phyloP scores from a whole-genome alignment of 1,140 invertebrate genomes.

The Neuroterus valhalla region DNA sequence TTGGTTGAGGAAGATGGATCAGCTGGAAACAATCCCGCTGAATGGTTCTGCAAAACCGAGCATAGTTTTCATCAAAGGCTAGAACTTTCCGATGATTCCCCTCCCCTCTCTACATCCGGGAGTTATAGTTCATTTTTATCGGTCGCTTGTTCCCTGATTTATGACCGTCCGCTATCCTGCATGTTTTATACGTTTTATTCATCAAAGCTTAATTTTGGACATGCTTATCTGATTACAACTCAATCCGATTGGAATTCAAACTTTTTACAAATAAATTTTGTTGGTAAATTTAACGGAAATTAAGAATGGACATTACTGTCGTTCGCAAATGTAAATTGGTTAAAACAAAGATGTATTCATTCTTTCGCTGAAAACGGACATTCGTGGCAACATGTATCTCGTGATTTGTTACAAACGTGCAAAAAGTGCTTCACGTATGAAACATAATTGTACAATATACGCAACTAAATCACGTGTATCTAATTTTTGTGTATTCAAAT shows the following conservation, averaged over 20 bases:
- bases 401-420: conserved; percentile 18
- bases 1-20: background rate
- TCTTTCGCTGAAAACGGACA: background rate
- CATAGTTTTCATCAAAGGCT: conserved; percentile 18
- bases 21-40: background rate
- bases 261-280: background rate
- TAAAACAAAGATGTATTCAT: no score
- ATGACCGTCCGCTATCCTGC: background rate
- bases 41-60: conserved; percentile 6
- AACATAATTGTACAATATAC: background rate
- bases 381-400: conserved; percentile 1
- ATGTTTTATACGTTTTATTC: background rate
- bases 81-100: conserved; percentile 9
- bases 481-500: conserved; percentile 6
- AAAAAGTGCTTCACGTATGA: conserved; percentile 7
- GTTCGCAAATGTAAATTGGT: no score
- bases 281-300: no score
- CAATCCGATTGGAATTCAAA: background rate
- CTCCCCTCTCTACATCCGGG: conserved; percentile 10
- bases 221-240: background rate
- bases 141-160: background rate
- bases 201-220: background rate
- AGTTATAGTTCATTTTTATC: background rate
- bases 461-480: conserved; percentile 7
- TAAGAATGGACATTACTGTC: no score